Evolutionary conservation across 1,140 invertebrate species (phyloP), one percentile per base, ranked within the genome.

Genomic region (Hyles euphorbiae): DNA sequence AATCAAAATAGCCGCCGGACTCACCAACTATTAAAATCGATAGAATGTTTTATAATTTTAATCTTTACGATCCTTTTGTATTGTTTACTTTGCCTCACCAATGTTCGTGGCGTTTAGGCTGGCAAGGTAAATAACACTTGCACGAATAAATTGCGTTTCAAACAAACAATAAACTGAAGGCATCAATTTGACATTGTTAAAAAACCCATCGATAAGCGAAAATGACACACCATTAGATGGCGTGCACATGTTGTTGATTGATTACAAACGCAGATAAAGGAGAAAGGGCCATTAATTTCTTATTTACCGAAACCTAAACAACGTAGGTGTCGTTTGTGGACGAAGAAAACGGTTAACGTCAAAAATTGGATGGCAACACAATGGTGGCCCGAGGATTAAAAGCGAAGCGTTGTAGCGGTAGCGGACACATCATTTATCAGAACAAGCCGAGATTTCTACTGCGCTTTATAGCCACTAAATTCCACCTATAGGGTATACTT

Each of bases 381-480:
- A 86, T 81, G 71, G 75, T 72, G 61, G 68, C 56, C 61, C 46
- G 72, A 76, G 78, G 78, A 85, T 86, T 87, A 87, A 88, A 88
- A 88, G 83, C 81, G 72, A 88, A 84, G 72, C 74, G 76, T 59
- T 88, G 85, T 88, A 83, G 66, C 78, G 72, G 81, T 78, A 81
- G 77, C 79, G 52, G 71, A 70, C 72, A 61, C 69, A 81, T 88
- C 83, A 88, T 88, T 88, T 88, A 88, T 88, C 83, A 88, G 76
- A 68, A 76, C 72, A 74, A 69, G 73, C 65, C 70, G 70, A 70
- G 58, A 60, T 67, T 62, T 60, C 59, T 61, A 60, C 56, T 59
- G 60, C 56, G 71, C 62, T 71, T 74, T 71, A 66, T 63, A 58
- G 54, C 59, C 65, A 58, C 49, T 59, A 60, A 48, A 59, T 65